Base-by-base conservation (phyloP, 2,797 vertebrate genomes). In the Avahi laniger region DNA sequence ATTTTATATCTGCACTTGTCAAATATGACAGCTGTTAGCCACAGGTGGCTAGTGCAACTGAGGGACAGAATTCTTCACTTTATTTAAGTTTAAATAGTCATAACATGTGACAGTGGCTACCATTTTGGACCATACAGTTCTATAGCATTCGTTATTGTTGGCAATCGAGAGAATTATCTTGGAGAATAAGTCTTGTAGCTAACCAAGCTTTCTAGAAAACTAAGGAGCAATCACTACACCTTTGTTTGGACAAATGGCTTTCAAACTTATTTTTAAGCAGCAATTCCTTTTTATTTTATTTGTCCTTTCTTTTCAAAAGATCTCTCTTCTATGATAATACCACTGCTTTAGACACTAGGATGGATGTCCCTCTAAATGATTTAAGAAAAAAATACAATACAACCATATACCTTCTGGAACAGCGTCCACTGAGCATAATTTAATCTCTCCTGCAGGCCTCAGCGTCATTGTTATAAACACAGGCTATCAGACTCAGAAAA, bases 361-460 rank as follows among this genome's bases (percentile, higher is more conserved):
- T 88, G 41, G 43, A 59, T 95, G 35, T 83, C 91, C 93, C 89
- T 86, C 93, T 89, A 91, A 96, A 83, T 70, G 38, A 63, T 75
- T 91, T 82, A 95, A 94, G 83, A 22, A 59, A 57, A 59, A 63
- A 59, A 89, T 69, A 80, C 30, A 93, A 80, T 69, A 95, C 2
- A 91, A 52, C 38, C 61, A 72, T 59, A 70, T 78, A 94, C 79
- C 81, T 89, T 91, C 79, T 94, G 73, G 91, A 94, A 91, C 61
- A 93, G 85, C 48, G 87, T 41, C 89, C 57, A 91, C 35, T 83
- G 93, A 89, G 80, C 70, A 90, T 93, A 97, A 97, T 89, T 91
- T 57, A 95, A 97, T 98, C 93, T 96, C 89, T 72, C 50, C 70
- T 94, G 65, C n/a, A 80, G 94, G 86, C 76, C 65, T 89, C 52